Conservation (phyloP, 2,797 vertebrate species). For the Telmatherina bonti region DNA sequence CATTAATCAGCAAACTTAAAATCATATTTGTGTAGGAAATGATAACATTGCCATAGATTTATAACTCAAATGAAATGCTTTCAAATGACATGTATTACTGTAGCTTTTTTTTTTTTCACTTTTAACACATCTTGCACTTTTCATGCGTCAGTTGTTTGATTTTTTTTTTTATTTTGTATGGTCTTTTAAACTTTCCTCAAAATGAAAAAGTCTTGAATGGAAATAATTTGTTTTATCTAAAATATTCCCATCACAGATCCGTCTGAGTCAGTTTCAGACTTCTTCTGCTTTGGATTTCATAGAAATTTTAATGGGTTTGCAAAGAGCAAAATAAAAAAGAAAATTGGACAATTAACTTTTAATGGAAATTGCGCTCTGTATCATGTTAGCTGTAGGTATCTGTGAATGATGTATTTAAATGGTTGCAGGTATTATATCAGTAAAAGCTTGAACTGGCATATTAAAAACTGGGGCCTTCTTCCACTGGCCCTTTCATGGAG, state of each 20-base stretch:
- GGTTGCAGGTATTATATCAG: not conserved
- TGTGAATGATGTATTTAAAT: constrained; percentile 7
- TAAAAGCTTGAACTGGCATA: constrained; percentile 1
- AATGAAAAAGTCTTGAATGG: constrained; percentile 4
- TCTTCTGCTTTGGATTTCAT: constrained; percentile 10
- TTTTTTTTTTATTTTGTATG: not conserved
- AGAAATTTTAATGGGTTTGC: constrained; percentile 28
- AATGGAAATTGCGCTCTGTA: constrained; percentile 5
- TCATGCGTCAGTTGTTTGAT: not conserved
- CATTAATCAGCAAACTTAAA: constrained; percentile 73
- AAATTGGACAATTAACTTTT: constrained; percentile 19
- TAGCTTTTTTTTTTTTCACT: not conserved
- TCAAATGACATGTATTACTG: not conserved
- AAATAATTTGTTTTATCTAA: not conserved
- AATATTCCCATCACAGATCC: not conserved
- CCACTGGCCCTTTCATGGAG: not conserved
- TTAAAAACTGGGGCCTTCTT: not conserved
- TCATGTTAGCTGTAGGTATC: constrained; percentile 7
- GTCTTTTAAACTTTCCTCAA: not conserved
- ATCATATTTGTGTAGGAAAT: not conserved
- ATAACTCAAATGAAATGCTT: not conserved
- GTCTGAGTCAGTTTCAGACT: constrained; percentile 5
- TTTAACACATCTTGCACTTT: not conserved
- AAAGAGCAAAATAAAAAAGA: constrained; percentile 21
- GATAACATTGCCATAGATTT: not conserved